These are phyloP conservation scores for Intellagama lesueurii DNA, from an alignment of 2,797 vertebrate species.

Conservation along the genomic window DNA sequence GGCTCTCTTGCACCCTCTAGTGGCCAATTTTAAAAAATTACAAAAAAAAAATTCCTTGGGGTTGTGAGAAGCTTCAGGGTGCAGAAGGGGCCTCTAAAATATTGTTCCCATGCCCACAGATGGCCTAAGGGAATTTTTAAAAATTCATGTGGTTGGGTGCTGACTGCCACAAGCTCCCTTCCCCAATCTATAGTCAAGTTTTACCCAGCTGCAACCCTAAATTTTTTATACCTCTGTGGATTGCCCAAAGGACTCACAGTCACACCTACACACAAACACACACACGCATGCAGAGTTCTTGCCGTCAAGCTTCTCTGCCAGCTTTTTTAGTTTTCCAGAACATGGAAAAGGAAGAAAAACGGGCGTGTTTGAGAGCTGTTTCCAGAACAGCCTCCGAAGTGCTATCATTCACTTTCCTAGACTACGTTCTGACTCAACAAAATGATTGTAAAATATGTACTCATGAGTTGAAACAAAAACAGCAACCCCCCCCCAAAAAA, in stretches of 20 bases:
- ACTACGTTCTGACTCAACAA: slow-evolving; percentile 71
- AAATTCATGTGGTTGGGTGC: too few relatives aligned
- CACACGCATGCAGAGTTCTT: not conserved
- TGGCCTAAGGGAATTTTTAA: too few relatives aligned
- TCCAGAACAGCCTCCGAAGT: slow-evolving; percentile 62
- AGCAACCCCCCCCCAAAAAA: too few relatives aligned
- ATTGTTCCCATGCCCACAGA: too few relatives aligned
- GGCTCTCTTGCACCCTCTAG: too few relatives aligned
- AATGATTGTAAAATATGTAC: slow-evolving; percentile 76
- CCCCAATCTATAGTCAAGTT: not conserved
- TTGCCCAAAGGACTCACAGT: too few relatives aligned
- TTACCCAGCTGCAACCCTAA: not conserved
- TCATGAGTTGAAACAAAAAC: slow-evolving; percentile 74
- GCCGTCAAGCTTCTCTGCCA: not conserved
- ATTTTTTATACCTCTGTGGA: not conserved
- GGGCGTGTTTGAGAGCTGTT: slow-evolving; percentile 54
- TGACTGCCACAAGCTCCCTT: too few relatives aligned
- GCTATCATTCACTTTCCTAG: slow-evolving; percentile 75
- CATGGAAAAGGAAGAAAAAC: not conserved
- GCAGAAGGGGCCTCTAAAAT: too few relatives aligned
- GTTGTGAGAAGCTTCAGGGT: too few relatives aligned
- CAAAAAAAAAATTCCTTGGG: too few relatives aligned
- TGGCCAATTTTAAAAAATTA: too few relatives aligned
- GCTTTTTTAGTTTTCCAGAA: not conserved
- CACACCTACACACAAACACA: too few relatives aligned